These are phyloP conservation scores for Hedya salicella DNA, from an alignment of 2,888 invertebrate species.

Conservation along the genomic window DNA sequence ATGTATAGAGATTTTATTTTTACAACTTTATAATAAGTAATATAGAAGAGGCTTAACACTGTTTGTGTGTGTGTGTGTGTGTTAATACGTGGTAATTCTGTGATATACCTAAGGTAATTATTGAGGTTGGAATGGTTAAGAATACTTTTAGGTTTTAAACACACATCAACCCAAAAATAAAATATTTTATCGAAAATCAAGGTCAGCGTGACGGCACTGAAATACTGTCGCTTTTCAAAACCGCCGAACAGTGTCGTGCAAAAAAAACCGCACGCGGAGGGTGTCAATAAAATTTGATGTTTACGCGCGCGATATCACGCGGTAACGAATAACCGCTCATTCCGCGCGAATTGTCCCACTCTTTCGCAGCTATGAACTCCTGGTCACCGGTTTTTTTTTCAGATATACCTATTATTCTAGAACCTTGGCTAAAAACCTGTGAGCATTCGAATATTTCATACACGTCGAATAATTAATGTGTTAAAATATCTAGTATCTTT, in stretches of 20 bases:
- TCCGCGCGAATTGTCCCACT: slow-evolving; percentile 53
- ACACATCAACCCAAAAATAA: neutral
- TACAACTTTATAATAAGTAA: too few relatives aligned
- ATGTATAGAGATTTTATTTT: too few relatives aligned
- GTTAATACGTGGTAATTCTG: too few relatives aligned
- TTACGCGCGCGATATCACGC: slow-evolving; percentile 72
- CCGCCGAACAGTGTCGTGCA: slow-evolving; percentile 59
- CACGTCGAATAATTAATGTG: too few relatives aligned
- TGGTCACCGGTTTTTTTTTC: too few relatives aligned
- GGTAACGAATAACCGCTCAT: slow-evolving; percentile 63
- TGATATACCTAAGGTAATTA: too few relatives aligned
- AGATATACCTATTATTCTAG: too few relatives aligned
- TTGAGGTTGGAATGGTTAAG: neutral
- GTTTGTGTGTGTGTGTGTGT: too few relatives aligned
- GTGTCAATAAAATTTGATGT: slow-evolving; percentile 79
- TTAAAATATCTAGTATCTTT: too few relatives aligned
- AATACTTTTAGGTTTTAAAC: neutral
- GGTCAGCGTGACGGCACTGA: slow-evolving; percentile 44
- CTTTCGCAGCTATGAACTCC: slow-evolving; percentile 1
- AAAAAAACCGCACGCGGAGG: slow-evolving; percentile 66
- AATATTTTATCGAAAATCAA: neutral
- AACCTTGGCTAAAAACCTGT: too few relatives aligned
- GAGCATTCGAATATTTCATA: too few relatives aligned
- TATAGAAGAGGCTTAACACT: too few relatives aligned
- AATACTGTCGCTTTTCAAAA: slow-evolving; percentile 53